Percentiles rank a stretch among this genome's conserved stretches.
Conservation (phyloP, 2,888 invertebrate species). For the Myathropa florea region DNA sequence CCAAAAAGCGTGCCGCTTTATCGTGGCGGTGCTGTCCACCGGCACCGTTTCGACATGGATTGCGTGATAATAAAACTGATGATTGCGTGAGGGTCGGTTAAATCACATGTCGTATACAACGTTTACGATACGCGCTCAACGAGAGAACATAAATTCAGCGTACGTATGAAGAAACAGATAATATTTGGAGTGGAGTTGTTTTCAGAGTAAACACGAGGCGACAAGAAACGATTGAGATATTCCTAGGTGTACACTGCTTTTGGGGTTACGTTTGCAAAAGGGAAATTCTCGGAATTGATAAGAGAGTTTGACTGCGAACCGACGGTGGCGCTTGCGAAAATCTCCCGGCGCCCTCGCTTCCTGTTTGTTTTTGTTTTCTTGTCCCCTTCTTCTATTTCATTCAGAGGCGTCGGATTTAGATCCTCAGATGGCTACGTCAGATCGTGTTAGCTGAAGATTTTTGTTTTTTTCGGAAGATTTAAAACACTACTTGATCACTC, state of each 20-base stretch:
- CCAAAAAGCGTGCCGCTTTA: neutral
- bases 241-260: neutral
- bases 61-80: conserved; percentile 23
- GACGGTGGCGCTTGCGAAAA: neutral
- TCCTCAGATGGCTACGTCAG: too few species aligned
- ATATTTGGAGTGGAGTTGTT: neutral
- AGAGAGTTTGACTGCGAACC: neutral
- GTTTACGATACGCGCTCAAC: neutral
- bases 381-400: neutral
- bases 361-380: neutral
- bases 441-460: too few species aligned
- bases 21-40: neutral
- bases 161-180: neutral
- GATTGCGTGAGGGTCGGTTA: neutral
- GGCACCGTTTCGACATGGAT: neutral
- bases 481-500: too few species aligned
- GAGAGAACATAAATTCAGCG: neutral
- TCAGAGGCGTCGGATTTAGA: too few species aligned
- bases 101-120: neutral
- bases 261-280: neutral
- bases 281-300: neutral
- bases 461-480: too few species aligned
- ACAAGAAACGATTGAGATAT: neutral
- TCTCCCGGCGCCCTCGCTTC: neutral
- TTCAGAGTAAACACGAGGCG: neutral